These are phyloP conservation scores for Dasyornis broadbenti DNA, from an alignment of 2,113 vertebrate species.

Conservation along the genomic window DNA sequence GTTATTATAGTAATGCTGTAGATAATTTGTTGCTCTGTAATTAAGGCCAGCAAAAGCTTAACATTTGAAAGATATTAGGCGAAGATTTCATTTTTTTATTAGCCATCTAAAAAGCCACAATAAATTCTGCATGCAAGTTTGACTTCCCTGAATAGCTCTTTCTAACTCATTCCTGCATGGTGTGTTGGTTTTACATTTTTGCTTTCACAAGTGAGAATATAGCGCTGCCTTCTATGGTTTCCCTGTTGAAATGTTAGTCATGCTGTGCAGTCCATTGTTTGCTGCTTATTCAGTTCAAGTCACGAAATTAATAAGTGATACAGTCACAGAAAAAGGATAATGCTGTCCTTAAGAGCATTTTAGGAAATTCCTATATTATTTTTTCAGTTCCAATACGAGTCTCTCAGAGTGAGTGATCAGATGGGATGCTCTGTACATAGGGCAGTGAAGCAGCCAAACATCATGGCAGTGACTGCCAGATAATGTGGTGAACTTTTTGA, in stretches of 20 bases:
- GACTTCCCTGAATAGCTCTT: background rate
- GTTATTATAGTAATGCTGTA: background rate
- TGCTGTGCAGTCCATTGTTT: background rate
- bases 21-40: background rate
- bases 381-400: background rate
- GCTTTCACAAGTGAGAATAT: background rate
- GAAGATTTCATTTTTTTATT: background rate
- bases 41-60: background rate
- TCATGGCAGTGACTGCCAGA: background rate
- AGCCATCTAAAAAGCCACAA: background rate
- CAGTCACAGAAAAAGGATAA: background rate
- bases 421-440: background rate
- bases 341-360: background rate
- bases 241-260: background rate
- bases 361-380: background rate
- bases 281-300: background rate
- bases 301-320: background rate
- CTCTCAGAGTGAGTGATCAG: background rate
- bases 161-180: background rate
- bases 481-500: background rate
- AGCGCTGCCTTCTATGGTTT: background rate
- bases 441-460: background rate
- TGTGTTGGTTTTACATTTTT: conserved; percentile 10
- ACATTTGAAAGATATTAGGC: background rate
- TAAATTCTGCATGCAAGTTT: background rate